Conservation (phyloP, 2,888 invertebrate genomes). For the Matsumyia berberina region DNA sequence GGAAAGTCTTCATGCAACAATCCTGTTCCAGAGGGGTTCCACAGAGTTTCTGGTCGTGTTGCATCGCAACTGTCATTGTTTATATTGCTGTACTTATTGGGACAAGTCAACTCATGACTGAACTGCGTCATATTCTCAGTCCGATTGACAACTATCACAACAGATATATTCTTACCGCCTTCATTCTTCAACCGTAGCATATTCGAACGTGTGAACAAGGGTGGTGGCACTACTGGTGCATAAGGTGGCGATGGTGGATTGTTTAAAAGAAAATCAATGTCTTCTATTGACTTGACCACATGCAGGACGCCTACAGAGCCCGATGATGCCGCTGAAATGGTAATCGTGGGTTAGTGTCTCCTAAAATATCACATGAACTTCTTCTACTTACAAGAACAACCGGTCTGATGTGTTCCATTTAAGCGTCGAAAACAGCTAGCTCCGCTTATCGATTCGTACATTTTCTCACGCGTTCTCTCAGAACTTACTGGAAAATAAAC, state of each 20-base stretch:
- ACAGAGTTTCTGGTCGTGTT: conserved; percentile 84
- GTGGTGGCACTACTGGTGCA: conserved; percentile 89
- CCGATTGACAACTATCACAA: conserved; percentile 86
- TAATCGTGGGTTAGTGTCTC: background rate
- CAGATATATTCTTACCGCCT: conserved; percentile 86
- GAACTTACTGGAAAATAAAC: conserved; percentile 77
- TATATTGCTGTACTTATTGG: conserved; percentile 89
- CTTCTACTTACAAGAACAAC: conserved; percentile 93
- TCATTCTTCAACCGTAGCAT: conserved; percentile 86
- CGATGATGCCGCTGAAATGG: conserved; percentile 84
- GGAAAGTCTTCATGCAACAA: conserved; percentile 91
- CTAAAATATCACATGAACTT: background rate
- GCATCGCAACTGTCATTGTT: conserved; percentile 85
- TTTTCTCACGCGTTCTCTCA: conserved; percentile 89
- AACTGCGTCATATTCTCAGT: conserved; percentile 82
- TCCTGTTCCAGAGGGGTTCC: conserved; percentile 93
- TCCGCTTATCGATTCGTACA: conserved; percentile 90
- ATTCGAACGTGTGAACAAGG: conserved; percentile 86
- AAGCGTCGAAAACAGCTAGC: conserved; percentile 94
- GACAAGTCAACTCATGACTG: conserved; percentile 91
- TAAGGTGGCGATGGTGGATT: conserved; percentile 92
- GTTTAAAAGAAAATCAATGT: conserved; percentile 89
- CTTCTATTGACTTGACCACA: conserved; percentile 87
- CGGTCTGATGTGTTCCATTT: conserved; percentile 97
- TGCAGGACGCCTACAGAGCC: conserved; percentile 95